Percentiles rank a stretch among this genome's conserved stretches.
Conservation (phyloP, 2,888 invertebrate genomes). For the Argyra leucocephala region DNA sequence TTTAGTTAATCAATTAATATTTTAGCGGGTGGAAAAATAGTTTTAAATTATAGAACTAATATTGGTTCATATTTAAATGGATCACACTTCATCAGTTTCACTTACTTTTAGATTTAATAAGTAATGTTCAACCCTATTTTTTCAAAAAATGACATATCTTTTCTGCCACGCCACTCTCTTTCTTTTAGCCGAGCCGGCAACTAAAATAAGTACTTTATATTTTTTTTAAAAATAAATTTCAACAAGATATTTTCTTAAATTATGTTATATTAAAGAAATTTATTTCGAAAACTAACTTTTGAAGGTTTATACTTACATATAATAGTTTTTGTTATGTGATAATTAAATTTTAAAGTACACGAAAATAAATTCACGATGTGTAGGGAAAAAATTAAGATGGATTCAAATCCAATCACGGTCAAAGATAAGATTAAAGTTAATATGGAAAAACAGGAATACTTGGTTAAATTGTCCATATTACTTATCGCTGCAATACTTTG, state of each 20-base stretch:
- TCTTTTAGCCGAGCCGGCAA: neutral
- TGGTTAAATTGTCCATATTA: conserved; percentile 71
- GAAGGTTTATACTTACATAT: neutral
- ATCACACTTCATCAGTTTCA: too few relatives aligned
- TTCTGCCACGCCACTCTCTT: conserved; percentile 1
- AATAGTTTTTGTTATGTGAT: neutral
- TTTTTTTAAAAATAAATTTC: neutral
- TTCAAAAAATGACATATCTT: too few relatives aligned
- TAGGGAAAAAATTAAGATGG: neutral
- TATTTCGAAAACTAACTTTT: neutral
- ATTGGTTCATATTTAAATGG: too few relatives aligned
- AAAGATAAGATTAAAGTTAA: conserved; percentile 42
- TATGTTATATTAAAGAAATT: neutral
- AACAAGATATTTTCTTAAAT: neutral
- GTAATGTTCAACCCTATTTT: too few relatives aligned
- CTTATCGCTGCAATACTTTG: conserved; percentile 86
- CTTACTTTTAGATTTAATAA: too few relatives aligned
- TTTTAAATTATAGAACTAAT: too few relatives aligned
- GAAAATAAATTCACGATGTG: neutral
- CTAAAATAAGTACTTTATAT: neutral
- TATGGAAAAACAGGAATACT: conserved; percentile 71
- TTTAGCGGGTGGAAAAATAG: too few relatives aligned
- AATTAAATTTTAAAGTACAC: neutral
- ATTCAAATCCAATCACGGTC: neutral
- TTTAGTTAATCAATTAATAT: too few relatives aligned